Percentiles rank a stretch among this genome's conserved stretches.
These are phyloP conservation scores for Parotocinclus haroldoi DNA, from an alignment of 2,797 vertebrate genomes.

Conservation along the genomic window DNA sequence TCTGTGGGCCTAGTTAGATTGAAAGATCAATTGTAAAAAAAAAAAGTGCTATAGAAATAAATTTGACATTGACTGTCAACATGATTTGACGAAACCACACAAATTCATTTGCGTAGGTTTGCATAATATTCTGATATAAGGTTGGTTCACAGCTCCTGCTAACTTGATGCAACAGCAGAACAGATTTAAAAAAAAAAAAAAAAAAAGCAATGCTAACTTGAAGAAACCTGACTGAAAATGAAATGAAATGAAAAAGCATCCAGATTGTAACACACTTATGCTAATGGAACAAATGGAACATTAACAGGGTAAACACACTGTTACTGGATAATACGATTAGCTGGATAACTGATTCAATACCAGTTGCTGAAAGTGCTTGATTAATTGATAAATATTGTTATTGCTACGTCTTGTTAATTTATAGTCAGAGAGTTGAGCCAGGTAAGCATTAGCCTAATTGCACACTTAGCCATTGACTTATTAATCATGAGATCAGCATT, in stretches of 20 bases:
- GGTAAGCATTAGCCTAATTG: slow-evolving; percentile 24
- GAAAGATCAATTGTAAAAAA: too few species aligned
- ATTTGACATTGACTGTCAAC: too few species aligned
- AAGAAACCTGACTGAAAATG: too few species aligned
- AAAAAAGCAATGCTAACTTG: too few species aligned
- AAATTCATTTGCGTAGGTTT: too few species aligned
- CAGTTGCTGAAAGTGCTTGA: slow-evolving; percentile 10
- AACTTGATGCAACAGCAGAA: too few species aligned
- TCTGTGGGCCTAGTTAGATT: too few species aligned
- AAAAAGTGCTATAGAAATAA: too few species aligned
- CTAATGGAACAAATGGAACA: slow-evolving; percentile 21
- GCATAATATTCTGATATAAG: too few species aligned
- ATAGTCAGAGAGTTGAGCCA: background rate
- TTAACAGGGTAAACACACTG: slow-evolving; percentile 23
- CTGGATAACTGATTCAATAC: slow-evolving; percentile 10
- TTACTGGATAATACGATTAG: slow-evolving; percentile 9
- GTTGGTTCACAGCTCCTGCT: too few species aligned
- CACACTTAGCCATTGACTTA: slow-evolving; percentile 24
- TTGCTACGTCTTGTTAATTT: slow-evolving; percentile 7
- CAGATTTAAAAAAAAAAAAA: too few species aligned
- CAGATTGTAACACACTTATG: background rate
- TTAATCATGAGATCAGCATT: slow-evolving; percentile 32
- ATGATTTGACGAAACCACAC: too few species aligned
- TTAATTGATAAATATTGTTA: background rate
- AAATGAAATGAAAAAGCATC: background rate